Percentiles rank a stretch among this genome's conserved stretches.
These are phyloP conservation scores for Euproctis similis DNA, from an alignment of 2,888 invertebrate species.

Conservation along the genomic window DNA sequence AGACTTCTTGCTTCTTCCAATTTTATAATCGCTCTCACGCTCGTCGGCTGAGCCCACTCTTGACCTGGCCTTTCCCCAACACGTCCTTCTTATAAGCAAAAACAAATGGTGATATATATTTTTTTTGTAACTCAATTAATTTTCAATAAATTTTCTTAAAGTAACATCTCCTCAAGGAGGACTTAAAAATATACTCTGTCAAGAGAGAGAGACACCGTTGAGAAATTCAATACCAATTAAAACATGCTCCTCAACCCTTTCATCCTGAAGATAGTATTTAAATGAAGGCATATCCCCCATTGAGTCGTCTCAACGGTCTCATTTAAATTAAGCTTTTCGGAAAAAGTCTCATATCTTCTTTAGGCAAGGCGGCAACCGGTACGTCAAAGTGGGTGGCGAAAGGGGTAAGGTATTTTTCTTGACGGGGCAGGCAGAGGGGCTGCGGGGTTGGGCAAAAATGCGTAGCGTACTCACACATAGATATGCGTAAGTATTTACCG, in stretches of 20 bases:
- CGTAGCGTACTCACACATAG: constrained; percentile 69
- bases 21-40: too few species aligned
- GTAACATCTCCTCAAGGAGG: constrained; percentile 23
- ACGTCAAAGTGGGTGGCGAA: constrained; percentile 64
- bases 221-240: constrained; percentile 75
- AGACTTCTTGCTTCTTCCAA: too few species aligned
- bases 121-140: too few species aligned
- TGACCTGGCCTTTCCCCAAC: too few species aligned
- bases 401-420: constrained; percentile 62
- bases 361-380: constrained; percentile 66
- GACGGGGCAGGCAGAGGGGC: constrained; percentile 54
- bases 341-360: constrained; percentile 76
- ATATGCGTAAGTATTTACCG: constrained; percentile 68
- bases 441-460: constrained; percentile 56
- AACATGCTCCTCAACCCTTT: constrained; percentile 47
- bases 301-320: constrained; percentile 65
- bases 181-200: constrained; percentile 25
- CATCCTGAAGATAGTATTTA: constrained; percentile 65
- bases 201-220: constrained; percentile 51
- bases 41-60: too few species aligned
- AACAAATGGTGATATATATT: too few species aligned
- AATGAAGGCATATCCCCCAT: constrained; percentile 72
- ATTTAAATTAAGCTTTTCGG: constrained; percentile 76
- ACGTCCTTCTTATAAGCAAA: too few species aligned
- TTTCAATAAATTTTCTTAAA: constrained; percentile 11